A percentile compares a stretch with the other conserved stretches of the same genome.
Conservation (phyloP, 2,797 vertebrate genomes). For the Notoglanidium macrostoma region DNA sequence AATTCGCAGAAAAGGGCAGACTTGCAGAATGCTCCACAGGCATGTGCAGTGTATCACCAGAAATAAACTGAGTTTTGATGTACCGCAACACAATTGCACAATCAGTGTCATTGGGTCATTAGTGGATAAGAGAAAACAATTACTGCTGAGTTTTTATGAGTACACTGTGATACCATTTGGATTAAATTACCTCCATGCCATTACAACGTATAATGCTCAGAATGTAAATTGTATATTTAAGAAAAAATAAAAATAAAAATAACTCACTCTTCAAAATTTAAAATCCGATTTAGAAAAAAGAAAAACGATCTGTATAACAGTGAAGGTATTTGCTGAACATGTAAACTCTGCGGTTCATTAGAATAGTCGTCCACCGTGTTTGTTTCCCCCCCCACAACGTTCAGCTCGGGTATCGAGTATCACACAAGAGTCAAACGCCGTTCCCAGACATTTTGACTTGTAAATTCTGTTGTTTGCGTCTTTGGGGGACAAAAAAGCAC, state of each 20-base stretch:
- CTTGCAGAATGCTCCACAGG: neutral
- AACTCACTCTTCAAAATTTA: neutral
- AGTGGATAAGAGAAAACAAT: neutral
- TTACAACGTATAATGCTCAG: neutral
- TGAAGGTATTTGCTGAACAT: neutral
- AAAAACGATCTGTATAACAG: too few species aligned
- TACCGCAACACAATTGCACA: neutral
- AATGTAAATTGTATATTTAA: neutral
- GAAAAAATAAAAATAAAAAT: too few species aligned
- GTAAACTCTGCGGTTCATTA: neutral
- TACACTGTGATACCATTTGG: neutral
- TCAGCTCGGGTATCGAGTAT: neutral
- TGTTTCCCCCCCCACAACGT: neutral
- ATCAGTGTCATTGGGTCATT: neutral
- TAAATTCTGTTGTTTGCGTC: slow-evolving; percentile 37
- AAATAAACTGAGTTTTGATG: neutral
- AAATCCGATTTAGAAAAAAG: neutral
- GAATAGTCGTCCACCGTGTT: neutral
- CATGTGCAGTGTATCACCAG: neutral
- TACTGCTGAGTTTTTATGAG: neutral
- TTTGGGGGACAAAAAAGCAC: neutral
- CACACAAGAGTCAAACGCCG: neutral
- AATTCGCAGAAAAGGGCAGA: neutral
- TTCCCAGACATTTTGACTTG: slow-evolving; percentile 24
- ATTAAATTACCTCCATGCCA: neutral